A percentile compares a stretch with the other conserved stretches of the same genome.
Evolutionary conservation across 1,140 invertebrate genomes (phyloP).

Genomic region (Bilobella aurantiaca): DNA sequence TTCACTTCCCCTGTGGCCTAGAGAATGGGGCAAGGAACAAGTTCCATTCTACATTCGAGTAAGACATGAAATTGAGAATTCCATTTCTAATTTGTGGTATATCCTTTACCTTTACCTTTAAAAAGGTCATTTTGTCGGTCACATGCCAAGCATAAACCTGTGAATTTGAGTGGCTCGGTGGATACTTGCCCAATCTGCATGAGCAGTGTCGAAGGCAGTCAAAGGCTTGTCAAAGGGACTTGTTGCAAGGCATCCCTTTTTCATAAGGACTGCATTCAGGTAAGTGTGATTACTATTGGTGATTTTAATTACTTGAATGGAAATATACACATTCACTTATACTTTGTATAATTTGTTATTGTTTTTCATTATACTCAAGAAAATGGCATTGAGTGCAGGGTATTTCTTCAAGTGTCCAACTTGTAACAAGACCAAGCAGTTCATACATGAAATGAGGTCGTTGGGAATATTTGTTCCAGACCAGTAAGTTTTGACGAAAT

Average conservation of each 20-base stretch:
- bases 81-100: background rate
- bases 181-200: background rate
- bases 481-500: conserved; percentile 37
- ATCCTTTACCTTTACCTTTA: background rate
- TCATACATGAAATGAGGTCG: conserved; percentile 18
- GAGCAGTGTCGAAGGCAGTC: background rate
- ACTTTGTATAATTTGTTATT: background rate
- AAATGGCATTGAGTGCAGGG: conserved; percentile 24
- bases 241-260: conserved; percentile 18
- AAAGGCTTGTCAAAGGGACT: background rate
- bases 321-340: too few species aligned
- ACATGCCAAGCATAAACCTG: background rate
- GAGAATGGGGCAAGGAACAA: conserved; percentile 47
- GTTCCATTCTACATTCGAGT: conserved; percentile 56
- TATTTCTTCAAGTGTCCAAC: conserved; percentile 33
- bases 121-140: background rate
- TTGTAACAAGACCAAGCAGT: conserved; percentile 19
- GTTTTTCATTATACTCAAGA: conserved; percentile 4
- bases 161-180: background rate
- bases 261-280: conserved; percentile 21
- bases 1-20: conserved; percentile 55
- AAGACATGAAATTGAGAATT: too few species aligned
- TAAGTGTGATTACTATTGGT: conserved; percentile 12
- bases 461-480: conserved; percentile 31
- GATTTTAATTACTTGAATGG: too few species aligned